Base-by-base conservation (phyloP, 2,888 invertebrate genomes). In the Drosophila kambysellisi region DNA sequence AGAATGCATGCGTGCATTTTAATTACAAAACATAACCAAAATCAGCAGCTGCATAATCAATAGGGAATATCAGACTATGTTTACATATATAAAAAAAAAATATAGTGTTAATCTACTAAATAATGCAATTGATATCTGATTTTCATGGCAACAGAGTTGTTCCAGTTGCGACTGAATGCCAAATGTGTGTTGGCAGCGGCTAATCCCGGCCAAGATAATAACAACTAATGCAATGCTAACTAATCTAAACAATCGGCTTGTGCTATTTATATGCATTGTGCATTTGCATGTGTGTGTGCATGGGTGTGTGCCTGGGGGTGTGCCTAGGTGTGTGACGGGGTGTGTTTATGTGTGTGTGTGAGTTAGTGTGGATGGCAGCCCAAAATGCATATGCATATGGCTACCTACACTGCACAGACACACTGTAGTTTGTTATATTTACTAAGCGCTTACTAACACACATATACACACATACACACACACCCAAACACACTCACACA, bases 391-490 rank as follows among this genome's bases (percentile, higher is more conserved):
- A 56, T 54, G 48, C 52, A 74, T 54, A 29, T 35, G 29, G 33
- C 15, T 58, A 11, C 33, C 12, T 58, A 53, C 73, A 59, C 63
- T 60, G 59, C 51, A 35, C 51, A 12, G 50, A 37, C 46, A 50
- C 58, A 25, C 50, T 74, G 58, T 60, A 79, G 81, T 82, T 89
- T 90, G 90, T 90, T 90, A 79, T 84, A 90, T 84, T 84, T 85
- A 76, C 86, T 75, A 88, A 88, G 79, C 68, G 83, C 83, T 88
- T 82, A 75, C 77, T 64, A 37, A 56, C 71, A 70, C 56, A 63
- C 50, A 39, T 50, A 58, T 29, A 61, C 20, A 39, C 25, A 32
- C 25, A 66, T 32, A 57, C 4, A 6, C 12, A 37, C 29, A 52
- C 12, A 43, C 20, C 9, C n/a, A 37, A 25, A 65, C 46, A 43